Evolutionary conservation across 2,113 vertebrate species (phyloP), one percentile per base, ranked within the genome.

Genomic region (Malurus elegans): DNA sequence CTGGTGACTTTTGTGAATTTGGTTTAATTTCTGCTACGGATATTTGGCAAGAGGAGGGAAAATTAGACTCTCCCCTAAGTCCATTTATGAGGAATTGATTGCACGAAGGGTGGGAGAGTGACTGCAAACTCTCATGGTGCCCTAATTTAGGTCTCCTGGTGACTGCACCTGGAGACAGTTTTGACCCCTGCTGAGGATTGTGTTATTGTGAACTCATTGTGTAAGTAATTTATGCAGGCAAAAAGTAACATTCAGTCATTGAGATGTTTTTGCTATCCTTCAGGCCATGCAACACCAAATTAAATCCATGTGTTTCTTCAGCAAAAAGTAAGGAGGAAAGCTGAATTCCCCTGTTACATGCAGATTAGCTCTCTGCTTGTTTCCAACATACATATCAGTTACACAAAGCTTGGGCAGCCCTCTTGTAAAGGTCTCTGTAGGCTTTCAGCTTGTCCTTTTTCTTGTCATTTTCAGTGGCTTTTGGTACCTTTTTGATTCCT

Each of bases 381-480:
- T 95, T 57, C 60, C 74, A 65, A 36, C 61, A 44, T 23, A 50
- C 2, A 0, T 23, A 50, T 64, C 14, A 65, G 31, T 38, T 48
- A 80, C 42, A 48, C 34, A 90, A 88, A 90, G 12, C 14, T 72
- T 50, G 21, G 31, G 4, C 19, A 76, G 31, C 26, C 5, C 31
- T 76, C 56, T 65, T 80, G 74, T 51, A 85, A 84, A 86, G 26
- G 38, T 60, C 74, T 88, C 18, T 6, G 2, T 19, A 16, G 12
- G 48, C 38, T 95, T 95, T 81, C 53, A 90, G 10, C 72, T 74
- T 88, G n/a, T 88, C 32, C 26, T 82, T 79, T 92, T 79, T 45
- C 54, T 78, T 83, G 45, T 84, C 5, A 71, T 93, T 92, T 95
- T 80, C 86, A 26, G 9, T 86, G 50, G 34, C 53, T 95, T 95